These are phyloP conservation scores for Acromyrmex heyeri DNA, from an alignment of 1,140 invertebrate genomes.

Conservation along the genomic window DNA sequence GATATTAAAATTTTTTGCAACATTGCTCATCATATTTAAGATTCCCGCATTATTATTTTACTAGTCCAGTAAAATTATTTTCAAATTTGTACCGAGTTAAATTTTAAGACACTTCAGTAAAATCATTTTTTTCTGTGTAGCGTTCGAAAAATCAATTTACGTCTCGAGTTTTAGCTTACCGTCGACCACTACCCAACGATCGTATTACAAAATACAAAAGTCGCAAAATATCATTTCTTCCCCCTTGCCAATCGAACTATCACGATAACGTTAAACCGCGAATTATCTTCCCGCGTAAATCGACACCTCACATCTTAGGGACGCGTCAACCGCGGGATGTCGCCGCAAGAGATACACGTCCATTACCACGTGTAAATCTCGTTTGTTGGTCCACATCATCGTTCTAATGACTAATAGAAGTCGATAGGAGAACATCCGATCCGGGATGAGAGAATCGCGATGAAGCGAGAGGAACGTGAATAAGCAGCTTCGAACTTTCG, in stretches of 20 bases:
- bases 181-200: not conserved
- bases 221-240: not conserved
- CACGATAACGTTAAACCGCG: not conserved
- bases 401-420: not conserved
- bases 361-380: not conserved
- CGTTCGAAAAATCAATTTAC: not conserved
- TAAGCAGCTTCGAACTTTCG: constrained; percentile 35
- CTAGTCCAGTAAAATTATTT: too few relatives aligned
- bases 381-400: not conserved
- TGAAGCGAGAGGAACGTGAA: not conserved
- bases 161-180: not conserved
- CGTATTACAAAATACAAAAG: not conserved
- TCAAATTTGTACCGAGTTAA: too few relatives aligned
- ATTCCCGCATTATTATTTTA: too few relatives aligned
- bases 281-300: constrained; percentile 8
- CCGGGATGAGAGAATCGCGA: not conserved
- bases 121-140: too few relatives aligned
- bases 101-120: too few relatives aligned
- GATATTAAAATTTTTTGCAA: too few relatives aligned
- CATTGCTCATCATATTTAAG: too few relatives aligned
- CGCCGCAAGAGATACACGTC: not conserved
- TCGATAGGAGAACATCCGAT: not conserved
- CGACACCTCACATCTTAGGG: not conserved
- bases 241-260: not conserved
- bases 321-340: constrained; percentile 2